Evolutionary conservation across 2,797 vertebrate genomes (phyloP).

Genomic region (Sebastes oblongus): DNA sequence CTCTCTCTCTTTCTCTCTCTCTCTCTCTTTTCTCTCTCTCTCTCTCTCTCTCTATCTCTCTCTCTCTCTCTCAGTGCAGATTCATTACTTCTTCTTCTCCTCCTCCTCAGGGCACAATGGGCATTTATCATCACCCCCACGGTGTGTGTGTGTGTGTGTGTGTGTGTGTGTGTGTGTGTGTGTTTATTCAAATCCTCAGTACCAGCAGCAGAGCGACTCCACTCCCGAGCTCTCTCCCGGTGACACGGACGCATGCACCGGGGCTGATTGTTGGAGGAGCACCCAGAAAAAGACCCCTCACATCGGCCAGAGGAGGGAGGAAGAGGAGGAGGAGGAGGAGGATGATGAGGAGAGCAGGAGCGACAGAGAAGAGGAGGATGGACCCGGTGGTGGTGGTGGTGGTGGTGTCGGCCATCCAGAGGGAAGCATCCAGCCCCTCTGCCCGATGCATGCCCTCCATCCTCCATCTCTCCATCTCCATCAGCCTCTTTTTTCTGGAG

Average conservation of each 20-base stretch:
- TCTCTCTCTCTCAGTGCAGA: conserved; percentile 80
- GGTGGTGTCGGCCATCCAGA: background rate
- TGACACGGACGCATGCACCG: conserved; percentile 58
- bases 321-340: too few species aligned
- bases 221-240: conserved; percentile 83
- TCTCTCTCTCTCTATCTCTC: background rate
- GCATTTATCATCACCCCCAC: conserved; percentile 94
- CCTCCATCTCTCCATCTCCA: conserved; percentile 22
- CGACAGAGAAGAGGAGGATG: background rate
- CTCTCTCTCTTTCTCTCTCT: background rate
- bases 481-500: background rate
- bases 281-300: conserved; percentile 84
- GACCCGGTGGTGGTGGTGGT: conserved; percentile 8
- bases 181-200: conserved; percentile 94
- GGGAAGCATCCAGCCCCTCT: conserved; percentile 20
- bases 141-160: conserved; percentile 70
- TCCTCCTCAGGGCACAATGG: conserved; percentile 87
- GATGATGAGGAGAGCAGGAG: conserved; percentile 44
- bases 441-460: background rate
- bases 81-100: conserved; percentile 86
- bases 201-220: conserved; percentile 93
- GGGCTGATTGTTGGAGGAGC: conserved; percentile 86
- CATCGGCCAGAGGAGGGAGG: conserved; percentile 30
- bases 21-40: conserved; percentile 3
- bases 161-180: conserved; percentile 40